Percentiles rank a stretch among this genome's conserved stretches.
Conservation (phyloP, 2,113 vertebrate genomes). For the Prunella fulvescens region DNA sequence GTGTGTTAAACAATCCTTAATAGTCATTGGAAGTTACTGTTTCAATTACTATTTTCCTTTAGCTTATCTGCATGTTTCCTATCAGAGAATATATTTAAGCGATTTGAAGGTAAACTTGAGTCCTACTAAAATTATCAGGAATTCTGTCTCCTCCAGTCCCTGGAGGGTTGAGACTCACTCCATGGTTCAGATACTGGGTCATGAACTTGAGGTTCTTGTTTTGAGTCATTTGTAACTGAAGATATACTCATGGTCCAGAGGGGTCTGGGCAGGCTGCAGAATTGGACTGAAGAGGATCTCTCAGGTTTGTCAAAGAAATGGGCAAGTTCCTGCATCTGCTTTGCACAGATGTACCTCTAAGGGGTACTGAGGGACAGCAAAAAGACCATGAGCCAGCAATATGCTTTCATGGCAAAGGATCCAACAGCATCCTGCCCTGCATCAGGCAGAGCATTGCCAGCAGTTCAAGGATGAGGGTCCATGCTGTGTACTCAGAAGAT, state of each 20-base stretch:
- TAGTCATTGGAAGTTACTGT: background rate
- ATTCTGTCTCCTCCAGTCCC: background rate
- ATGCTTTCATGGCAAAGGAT: background rate
- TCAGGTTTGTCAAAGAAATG: background rate
- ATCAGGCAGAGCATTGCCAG: background rate
- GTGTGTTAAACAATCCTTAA: background rate
- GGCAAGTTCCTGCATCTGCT: background rate
- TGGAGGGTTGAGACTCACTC: background rate
- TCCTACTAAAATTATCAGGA: background rate
- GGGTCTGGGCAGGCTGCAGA: background rate
- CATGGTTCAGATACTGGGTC: background rate
- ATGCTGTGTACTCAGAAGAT: background rate
- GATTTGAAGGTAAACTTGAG: background rate
- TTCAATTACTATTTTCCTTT: background rate
- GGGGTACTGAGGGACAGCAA: too few relatives aligned
- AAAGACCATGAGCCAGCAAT: background rate
- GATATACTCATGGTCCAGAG: background rate
- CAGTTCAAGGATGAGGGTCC: background rate
- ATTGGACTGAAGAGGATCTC: background rate
- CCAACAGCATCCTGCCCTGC: background rate
- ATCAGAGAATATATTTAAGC: background rate
- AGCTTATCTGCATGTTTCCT: background rate
- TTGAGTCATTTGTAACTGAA: background rate
- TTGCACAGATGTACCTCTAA: background rate
- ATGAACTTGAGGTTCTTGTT: background rate